phyloP scores from a whole-genome alignment of 2,113 vertebrate genomes.

The Cebus imitator region DNA sequence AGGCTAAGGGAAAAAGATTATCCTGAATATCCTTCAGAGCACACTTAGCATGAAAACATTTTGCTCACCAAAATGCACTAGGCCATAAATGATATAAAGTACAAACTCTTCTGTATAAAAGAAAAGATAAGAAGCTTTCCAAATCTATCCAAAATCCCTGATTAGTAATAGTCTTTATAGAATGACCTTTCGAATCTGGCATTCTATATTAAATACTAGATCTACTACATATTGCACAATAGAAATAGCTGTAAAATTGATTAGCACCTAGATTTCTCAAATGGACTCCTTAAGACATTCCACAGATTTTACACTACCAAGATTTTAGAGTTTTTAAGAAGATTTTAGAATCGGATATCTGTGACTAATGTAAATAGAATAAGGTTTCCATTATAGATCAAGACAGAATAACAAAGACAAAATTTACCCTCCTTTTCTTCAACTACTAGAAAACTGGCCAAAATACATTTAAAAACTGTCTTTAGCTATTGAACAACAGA shows the following conservation, averaged over 20 bases:
- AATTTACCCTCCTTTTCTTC: neutral
- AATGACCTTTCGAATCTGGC: neutral
- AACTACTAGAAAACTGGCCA: neutral
- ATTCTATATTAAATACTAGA: neutral
- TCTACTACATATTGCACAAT: neutral
- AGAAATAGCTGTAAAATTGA: neutral
- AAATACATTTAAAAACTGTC: neutral
- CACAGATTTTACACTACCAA: neutral
- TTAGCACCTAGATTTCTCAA: neutral
- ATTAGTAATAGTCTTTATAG: neutral
- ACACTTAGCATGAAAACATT: neutral
- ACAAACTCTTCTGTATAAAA: neutral
- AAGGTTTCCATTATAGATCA: neutral
- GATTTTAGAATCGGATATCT: neutral
- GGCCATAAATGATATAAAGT: neutral
- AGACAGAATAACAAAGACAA: neutral
- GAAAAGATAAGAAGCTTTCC: neutral
- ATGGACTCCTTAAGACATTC: neutral
- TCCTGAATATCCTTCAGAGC: neutral
- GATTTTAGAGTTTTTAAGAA: neutral
- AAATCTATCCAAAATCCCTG: neutral
- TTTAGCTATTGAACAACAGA: neutral
- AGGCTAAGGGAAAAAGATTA: neutral
- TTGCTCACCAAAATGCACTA: neutral
- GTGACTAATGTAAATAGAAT: neutral